Evolutionary conservation across 2,113 vertebrate species (phyloP).

Genomic region (Halichoerus grypus): DNA sequence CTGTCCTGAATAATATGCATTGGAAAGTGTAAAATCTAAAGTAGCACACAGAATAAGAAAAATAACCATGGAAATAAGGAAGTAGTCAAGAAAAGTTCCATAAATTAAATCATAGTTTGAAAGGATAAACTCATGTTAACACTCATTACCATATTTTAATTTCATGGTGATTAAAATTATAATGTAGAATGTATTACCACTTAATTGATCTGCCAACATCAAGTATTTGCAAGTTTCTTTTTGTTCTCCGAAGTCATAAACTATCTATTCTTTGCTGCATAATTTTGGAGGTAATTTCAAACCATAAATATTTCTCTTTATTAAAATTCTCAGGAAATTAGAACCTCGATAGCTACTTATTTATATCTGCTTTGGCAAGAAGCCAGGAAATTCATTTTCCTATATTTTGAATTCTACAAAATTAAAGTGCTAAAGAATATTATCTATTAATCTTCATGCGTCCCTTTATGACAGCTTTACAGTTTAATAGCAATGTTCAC

Average conservation of each 20-base stretch:
- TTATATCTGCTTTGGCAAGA: conserved; percentile 66
- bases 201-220: conserved; percentile 79
- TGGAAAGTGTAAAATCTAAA: conserved; percentile 54
- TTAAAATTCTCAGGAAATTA: conserved; percentile 75
- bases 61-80: conserved; percentile 74
- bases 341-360: conserved; percentile 56
- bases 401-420: conserved; percentile 70
- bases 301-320: conserved; percentile 74
- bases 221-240: conserved; percentile 78
- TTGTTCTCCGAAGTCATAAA: conserved; percentile 74
- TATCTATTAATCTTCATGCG: conserved; percentile 68
- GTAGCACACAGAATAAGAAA: conserved; percentile 50
- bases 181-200: conserved; percentile 59
- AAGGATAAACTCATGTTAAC: conserved; percentile 73
- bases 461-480: conserved; percentile 51
- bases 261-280: conserved; percentile 67
- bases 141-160: conserved; percentile 81
- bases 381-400: conserved; percentile 66
- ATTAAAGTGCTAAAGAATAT: conserved; percentile 71
- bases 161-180: conserved; percentile 81
- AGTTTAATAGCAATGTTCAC: conserved; percentile 44
- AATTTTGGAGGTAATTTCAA: conserved; percentile 70
- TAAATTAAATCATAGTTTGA: conserved; percentile 79
- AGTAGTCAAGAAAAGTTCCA: conserved; percentile 69
- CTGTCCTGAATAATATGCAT: conserved; percentile 66